A percentile compares a stretch with the other conserved stretches of the same genome.
phyloP scores from a whole-genome alignment of 2,797 vertebrate genomes.

The Paguma larvata region DNA sequence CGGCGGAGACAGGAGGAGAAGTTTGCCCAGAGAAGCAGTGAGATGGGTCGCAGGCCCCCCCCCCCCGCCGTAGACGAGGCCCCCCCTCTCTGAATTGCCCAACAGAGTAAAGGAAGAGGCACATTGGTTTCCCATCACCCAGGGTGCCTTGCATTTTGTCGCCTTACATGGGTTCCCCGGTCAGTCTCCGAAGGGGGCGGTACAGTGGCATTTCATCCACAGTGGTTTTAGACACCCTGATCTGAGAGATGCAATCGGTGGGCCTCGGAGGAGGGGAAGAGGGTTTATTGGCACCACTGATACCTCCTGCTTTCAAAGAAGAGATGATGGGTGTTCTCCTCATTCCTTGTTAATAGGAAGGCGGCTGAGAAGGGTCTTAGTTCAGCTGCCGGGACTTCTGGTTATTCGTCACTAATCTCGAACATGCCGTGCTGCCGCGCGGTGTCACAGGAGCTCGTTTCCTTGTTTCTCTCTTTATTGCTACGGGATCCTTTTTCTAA shows the following conservation, averaged over 20 bases:
- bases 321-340: neutral
- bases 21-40: neutral
- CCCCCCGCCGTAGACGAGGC: too few relatives aligned
- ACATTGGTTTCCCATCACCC: neutral
- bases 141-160: neutral
- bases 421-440: fast-evolving
- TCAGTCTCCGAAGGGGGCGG: neutral
- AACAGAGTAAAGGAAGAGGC: neutral
- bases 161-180: neutral
- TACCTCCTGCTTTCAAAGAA: neutral
- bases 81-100: neutral
- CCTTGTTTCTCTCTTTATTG: neutral
- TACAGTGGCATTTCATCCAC: neutral
- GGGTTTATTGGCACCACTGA: neutral
- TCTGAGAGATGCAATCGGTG: neutral
- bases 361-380: neutral
- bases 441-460: neutral
- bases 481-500: constrained; percentile 30
- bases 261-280: neutral
- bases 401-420: neutral
- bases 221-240: neutral
- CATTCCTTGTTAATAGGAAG: neutral
- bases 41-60: neutral
- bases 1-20: neutral
- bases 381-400: neutral